These are phyloP conservation scores for Pogonocherus hispidulus DNA, from an alignment of 2,888 invertebrate species.

Conservation along the genomic window DNA sequence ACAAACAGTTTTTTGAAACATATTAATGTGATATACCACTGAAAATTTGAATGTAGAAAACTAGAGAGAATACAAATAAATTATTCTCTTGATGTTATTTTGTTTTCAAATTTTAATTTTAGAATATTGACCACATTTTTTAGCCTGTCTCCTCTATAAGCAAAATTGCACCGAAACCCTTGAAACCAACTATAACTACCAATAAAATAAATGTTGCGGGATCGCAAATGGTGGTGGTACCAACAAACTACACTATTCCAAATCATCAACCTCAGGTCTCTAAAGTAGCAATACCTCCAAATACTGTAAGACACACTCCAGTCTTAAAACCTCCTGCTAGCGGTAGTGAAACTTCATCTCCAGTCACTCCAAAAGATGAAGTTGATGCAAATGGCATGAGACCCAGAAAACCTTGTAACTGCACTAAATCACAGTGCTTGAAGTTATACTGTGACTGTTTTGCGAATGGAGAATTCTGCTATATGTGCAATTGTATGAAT, in stretches of 20 bases:
- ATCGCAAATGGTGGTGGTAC: slow-evolving; percentile 73
- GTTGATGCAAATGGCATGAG: slow-evolving; percentile 69
- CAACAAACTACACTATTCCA: slow-evolving; percentile 58
- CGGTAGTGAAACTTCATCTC: slow-evolving; percentile 27
- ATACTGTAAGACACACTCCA: slow-evolving; percentile 38
- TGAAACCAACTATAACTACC: slow-evolving; percentile 53
- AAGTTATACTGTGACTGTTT: slow-evolving; percentile 99
- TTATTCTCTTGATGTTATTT: too few species aligned
- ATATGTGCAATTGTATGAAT: slow-evolving; percentile 97
- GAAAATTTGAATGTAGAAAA: too few species aligned
- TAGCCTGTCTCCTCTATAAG: slow-evolving; percentile 34
- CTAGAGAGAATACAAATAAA: too few species aligned
- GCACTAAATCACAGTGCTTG: slow-evolving; percentile 98
- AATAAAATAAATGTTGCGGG: slow-evolving; percentile 54
- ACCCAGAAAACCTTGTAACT: slow-evolving; percentile 96
- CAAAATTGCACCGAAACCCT: slow-evolving; percentile 52
- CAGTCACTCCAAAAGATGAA: slow-evolving; percentile 37
- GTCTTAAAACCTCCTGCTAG: slow-evolving; percentile 33
- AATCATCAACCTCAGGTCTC: slow-evolving; percentile 36
- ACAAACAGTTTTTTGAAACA: too few species aligned
- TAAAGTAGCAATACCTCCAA: slow-evolving; percentile 47
- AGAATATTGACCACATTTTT: too few species aligned
- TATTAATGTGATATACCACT: too few species aligned
- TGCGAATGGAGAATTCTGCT: slow-evolving; percentile 99
- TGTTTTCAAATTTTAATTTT: too few species aligned